Conservation (phyloP, 2,888 invertebrate species). For the Phytoseiulus persimilis region DNA sequence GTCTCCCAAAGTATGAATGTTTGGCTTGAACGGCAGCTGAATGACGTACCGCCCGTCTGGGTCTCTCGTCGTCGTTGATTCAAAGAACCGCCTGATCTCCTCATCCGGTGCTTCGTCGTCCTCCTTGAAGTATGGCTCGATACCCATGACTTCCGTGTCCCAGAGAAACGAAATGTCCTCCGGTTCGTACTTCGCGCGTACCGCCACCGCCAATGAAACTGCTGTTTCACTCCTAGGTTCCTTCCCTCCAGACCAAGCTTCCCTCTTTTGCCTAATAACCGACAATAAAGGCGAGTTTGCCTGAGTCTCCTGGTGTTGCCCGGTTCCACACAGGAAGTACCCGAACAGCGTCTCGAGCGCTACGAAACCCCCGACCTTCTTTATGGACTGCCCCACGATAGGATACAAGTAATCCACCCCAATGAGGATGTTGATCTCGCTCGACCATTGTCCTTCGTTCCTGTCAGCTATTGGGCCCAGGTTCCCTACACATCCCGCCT, state of each 20-base stretch:
- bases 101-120: background rate
- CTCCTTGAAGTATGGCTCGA: background rate
- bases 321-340: conserved; percentile 54
- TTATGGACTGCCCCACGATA: background rate
- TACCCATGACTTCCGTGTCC: background rate
- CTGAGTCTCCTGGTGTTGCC: conserved; percentile 47
- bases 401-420: background rate
- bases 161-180: background rate
- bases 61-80: background rate
- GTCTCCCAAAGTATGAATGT: background rate
- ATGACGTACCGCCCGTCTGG: background rate
- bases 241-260: background rate
- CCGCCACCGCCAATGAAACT: background rate
- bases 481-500: background rate
- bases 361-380: background rate
- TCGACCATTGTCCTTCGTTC: background rate
- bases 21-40: background rate
- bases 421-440: background rate
- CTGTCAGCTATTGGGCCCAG: background rate
- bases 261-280: background rate
- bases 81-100: background rate
- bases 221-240: background rate
- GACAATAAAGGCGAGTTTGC: conserved; percentile 49
- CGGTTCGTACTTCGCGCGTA: background rate
- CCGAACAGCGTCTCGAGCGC: background rate